phyloP scores from a whole-genome alignment of 2,797 vertebrate genomes.

The Leucoraja ocellata region DNA sequence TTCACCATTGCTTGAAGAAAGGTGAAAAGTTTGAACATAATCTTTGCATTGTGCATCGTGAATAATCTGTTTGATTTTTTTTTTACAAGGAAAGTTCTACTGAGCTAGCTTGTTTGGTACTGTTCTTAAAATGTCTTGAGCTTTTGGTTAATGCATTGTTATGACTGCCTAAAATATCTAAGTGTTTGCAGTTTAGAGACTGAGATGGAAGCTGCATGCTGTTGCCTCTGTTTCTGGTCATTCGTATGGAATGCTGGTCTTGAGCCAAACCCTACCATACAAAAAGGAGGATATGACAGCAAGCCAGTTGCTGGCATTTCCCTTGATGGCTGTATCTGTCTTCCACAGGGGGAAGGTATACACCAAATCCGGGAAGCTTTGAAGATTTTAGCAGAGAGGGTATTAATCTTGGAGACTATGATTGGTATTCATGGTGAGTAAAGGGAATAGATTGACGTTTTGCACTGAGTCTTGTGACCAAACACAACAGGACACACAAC shows the following conservation, averaged over 20 bases:
- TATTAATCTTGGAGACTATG: slow-evolving; percentile 99
- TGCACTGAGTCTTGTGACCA: slow-evolving; percentile 19
- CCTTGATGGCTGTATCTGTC: slow-evolving; percentile 83
- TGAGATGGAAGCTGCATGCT: slow-evolving; percentile 58
- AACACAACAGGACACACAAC: slow-evolving; percentile 11
- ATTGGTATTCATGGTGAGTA: slow-evolving; percentile 99
- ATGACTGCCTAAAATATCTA: slow-evolving; percentile 28
- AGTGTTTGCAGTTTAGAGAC: slow-evolving; percentile 41
- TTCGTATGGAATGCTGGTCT: slow-evolving; percentile 40
- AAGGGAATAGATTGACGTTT: slow-evolving; percentile 58
- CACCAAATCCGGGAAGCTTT: slow-evolving; percentile 98
- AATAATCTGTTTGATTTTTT: slow-evolving; percentile 32
- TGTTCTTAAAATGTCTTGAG: not conserved
- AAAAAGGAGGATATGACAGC: slow-evolving; percentile 46
- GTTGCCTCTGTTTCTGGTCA: slow-evolving; percentile 43
- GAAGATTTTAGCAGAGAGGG: slow-evolving; percentile 99
- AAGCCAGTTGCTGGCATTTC: slow-evolving; percentile 43
- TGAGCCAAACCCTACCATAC: slow-evolving; percentile 52
- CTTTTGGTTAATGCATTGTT: slow-evolving; percentile 1
- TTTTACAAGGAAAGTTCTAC: slow-evolving; percentile 1
- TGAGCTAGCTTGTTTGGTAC: slow-evolving; percentile 24
- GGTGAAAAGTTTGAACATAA: not conserved
- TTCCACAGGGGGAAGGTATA: slow-evolving; percentile 95
- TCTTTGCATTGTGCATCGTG: slow-evolving; percentile 12
- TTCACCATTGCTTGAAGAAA: not conserved